These are phyloP conservation scores for Aurelia aurita DNA, from an alignment of 30 jellyfish, hydroid and myxozoan genomes.

Conservation along the genomic window DNA sequence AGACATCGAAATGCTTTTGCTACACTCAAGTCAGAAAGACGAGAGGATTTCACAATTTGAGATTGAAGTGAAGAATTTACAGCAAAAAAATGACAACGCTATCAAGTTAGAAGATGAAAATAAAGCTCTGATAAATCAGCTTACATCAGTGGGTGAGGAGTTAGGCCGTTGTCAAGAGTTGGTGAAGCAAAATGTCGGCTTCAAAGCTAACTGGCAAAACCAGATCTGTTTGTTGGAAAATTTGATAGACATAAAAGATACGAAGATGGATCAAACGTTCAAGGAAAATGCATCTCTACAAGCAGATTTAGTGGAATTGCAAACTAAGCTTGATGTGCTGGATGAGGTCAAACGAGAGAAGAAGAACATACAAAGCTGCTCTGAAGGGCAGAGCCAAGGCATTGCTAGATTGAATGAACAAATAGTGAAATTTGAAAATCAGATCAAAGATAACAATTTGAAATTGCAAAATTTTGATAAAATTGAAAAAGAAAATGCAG, in stretches of 20 bases:
- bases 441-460: not conserved
- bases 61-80: not conserved
- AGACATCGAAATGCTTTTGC: not conserved
- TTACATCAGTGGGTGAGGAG: not conserved
- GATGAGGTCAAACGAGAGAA: not conserved
- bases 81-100: not conserved
- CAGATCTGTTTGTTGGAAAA: not conserved
- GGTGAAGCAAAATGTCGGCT: not conserved
- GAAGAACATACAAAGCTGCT: not conserved
- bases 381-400: too few species aligned
- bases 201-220: not conserved
- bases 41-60: not conserved
- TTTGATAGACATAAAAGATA: not conserved
- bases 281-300: too few species aligned
- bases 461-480: conserved; percentile 6
- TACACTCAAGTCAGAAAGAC: not conserved
- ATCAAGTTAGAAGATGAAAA: too few species aligned
- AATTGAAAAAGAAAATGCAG: not conserved
- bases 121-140: not conserved
- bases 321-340: too few species aligned
- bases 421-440: conserved; percentile 1
- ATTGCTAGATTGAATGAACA: not conserved
- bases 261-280: not conserved
- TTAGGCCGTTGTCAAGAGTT: conserved; percentile 5
- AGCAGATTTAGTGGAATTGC: too few species aligned